Conservation (phyloP, 2,113 vertebrate genomes). For the Australoheros scitulus region DNA sequence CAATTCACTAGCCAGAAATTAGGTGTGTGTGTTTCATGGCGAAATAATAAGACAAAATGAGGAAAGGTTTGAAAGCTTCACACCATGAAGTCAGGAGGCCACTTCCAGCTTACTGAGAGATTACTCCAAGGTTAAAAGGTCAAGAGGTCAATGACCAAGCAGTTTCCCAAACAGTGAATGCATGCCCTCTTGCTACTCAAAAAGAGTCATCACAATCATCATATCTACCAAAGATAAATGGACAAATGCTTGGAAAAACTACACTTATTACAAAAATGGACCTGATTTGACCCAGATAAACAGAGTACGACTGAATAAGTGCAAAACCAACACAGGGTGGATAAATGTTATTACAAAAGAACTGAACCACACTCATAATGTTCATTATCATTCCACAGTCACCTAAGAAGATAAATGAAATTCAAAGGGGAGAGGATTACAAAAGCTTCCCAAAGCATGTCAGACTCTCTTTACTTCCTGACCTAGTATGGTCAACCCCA, state of each 20-base stretch:
- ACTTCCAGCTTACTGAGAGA: conserved; percentile 7
- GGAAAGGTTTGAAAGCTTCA: background rate
- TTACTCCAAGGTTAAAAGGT: conserved; percentile 16
- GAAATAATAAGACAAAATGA: background rate
- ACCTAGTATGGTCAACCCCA: background rate
- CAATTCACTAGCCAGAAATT: background rate
- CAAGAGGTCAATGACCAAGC: conserved; percentile 12
- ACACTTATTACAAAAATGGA: background rate
- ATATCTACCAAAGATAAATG: conserved; percentile 3
- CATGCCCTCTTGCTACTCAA: background rate
- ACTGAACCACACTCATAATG: background rate
- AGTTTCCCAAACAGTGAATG: background rate
- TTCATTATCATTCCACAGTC: background rate
- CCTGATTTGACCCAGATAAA: background rate
- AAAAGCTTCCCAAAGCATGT: background rate
- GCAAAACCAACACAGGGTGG: background rate
- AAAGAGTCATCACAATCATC: conserved; percentile 30
- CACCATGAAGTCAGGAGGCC: background rate
- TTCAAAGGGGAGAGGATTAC: background rate
- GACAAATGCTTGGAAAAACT: conserved; percentile 8
- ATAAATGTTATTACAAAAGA: background rate
- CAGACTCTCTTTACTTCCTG: background rate
- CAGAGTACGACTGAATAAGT: background rate
- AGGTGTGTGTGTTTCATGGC: background rate
- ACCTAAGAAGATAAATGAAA: background rate